A percentile compares a stretch with the other conserved stretches of the same genome.
These are phyloP conservation scores for Nasonia oneida DNA, from an alignment of 2,888 invertebrate species.

Conservation along the genomic window DNA sequence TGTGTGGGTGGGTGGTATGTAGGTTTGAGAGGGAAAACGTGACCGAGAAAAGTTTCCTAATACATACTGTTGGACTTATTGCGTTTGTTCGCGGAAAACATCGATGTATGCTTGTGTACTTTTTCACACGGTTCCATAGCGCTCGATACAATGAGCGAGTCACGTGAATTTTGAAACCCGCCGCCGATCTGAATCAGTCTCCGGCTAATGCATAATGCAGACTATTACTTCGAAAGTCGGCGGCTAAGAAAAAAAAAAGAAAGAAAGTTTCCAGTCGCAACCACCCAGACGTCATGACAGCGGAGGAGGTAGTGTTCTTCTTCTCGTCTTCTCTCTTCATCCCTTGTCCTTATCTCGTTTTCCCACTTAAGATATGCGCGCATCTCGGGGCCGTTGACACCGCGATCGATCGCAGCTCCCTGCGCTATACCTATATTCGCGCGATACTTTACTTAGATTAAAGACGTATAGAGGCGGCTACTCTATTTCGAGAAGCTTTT, in stretches of 20 bases:
- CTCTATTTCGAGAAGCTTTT: not conserved
- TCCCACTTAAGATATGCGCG: not conserved
- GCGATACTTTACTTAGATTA: not conserved
- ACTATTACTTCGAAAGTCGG: not conserved
- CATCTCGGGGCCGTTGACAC: constrained; percentile 15
- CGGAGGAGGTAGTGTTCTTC: not conserved
- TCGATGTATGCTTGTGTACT: not conserved
- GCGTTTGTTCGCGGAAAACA: not conserved
- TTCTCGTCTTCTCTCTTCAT: not conserved
- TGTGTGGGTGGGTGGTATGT: not conserved
- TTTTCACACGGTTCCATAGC: no score
- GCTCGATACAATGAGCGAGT: not conserved
- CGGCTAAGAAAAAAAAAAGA: not conserved
- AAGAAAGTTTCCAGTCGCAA: not conserved
- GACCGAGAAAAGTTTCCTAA: not conserved
- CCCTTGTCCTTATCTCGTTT: constrained; percentile 19
- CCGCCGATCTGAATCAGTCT: not conserved
- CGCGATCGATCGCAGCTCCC: not conserved
- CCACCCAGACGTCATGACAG: not conserved
- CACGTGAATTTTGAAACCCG: not conserved
- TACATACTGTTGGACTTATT: not conserved
- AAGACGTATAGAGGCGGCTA: not conserved
- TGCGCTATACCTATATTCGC: not conserved
- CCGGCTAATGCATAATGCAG: not conserved
- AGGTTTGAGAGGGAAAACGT: not conserved